Base-by-base conservation (phyloP, 2,888 invertebrate genomes). In the Chalcosyrphus nemorum region DNA sequence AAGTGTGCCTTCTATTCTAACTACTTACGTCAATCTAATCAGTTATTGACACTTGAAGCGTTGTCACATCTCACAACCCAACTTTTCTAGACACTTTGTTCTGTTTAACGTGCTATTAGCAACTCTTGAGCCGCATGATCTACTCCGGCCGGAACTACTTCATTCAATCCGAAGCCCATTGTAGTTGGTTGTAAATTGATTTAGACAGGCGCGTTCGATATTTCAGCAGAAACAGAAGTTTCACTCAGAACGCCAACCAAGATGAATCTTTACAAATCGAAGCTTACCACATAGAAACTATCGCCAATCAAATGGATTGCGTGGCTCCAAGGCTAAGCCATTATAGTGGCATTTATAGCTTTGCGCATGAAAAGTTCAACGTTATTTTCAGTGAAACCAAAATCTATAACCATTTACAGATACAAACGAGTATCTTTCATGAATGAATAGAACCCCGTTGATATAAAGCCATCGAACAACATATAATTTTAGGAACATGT, bases 61-160 rank as follows among this genome's bases (percentile, higher is more conserved):
- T 29, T 54, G 63, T 43, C 43, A 54, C 52, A 57, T 6, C n/a
- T n/a, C n/a, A 38, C 1, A n/a, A n/a, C 4, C n/a, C 32, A 19
- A 17, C 45, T 21, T 35, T 21, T 27, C 5, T 5, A 21, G 7
- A 38, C 47, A 45, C 47, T 24, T n/a, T 9, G 11, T 7, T 35
- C n/a, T 66, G 15, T 75, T 66, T 66, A 57, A 65, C 21, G 19
- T 29, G 27, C 50, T 38, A 75, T 75, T 75, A 65, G 66, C 57
- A 50, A 29, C 21, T 50, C 4, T 29, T 6, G 56, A 38, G 21
- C 13, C 35, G 21, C 5, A n/a, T 38, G 56, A 5, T n/a, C 21
- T 24, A 38, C 27, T 50, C 47, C 19, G 50, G 38, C 71, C 71
- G 59, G 71, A 71, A 71, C 59, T 71, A 50, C 41, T 59, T 15